Percentiles rank a stretch among this genome's conserved stretches.
These are phyloP conservation scores for Cetoscarus ocellatus DNA, from an alignment of 2,797 vertebrate genomes.

Conservation along the genomic window DNA sequence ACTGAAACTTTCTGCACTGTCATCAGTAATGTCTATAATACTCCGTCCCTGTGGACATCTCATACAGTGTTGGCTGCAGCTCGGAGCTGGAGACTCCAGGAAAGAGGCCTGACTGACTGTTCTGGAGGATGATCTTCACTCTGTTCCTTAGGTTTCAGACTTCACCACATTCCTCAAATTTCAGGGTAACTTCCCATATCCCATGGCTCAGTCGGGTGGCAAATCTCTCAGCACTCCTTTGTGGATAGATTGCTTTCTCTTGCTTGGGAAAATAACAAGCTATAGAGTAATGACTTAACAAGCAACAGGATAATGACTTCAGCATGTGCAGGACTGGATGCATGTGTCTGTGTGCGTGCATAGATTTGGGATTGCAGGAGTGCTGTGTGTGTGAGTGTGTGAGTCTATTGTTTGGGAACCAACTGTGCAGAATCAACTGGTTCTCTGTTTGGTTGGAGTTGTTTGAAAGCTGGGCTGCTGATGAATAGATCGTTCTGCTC, in stretches of 20 bases:
- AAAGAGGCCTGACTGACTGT: slow-evolving; percentile 62
- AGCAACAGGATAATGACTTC: slow-evolving; percentile 87
- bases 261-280: slow-evolving; percentile 87
- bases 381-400: slow-evolving; percentile 40
- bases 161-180: slow-evolving; percentile 80
- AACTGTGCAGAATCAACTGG: slow-evolving; percentile 67
- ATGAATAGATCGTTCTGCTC: slow-evolving; percentile 61
- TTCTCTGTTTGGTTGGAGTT: slow-evolving; percentile 66
- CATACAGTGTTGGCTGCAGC: slow-evolving; percentile 58
- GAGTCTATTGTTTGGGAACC: slow-evolving; percentile 73
- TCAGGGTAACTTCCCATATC: slow-evolving; percentile 84
- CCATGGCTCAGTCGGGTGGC: slow-evolving; percentile 81
- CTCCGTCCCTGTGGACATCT: slow-evolving; percentile 67
- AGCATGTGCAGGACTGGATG: slow-evolving; percentile 78
- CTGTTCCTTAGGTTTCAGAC: slow-evolving; percentile 75
- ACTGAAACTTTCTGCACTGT: slow-evolving; percentile 72
- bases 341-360: slow-evolving; percentile 63
- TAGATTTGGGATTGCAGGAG: slow-evolving; percentile 47
- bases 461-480: slow-evolving; percentile 73
- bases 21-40: slow-evolving; percentile 75
- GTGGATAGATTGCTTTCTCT: slow-evolving; percentile 84
- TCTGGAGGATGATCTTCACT: slow-evolving; percentile 55
- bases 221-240: slow-evolving; percentile 84
- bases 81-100: slow-evolving; percentile 49
- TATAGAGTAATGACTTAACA: slow-evolving; percentile 87